Base-by-base conservation (phyloP, 2,113 vertebrate genomes). In the Propithecus coquereli region DNA sequence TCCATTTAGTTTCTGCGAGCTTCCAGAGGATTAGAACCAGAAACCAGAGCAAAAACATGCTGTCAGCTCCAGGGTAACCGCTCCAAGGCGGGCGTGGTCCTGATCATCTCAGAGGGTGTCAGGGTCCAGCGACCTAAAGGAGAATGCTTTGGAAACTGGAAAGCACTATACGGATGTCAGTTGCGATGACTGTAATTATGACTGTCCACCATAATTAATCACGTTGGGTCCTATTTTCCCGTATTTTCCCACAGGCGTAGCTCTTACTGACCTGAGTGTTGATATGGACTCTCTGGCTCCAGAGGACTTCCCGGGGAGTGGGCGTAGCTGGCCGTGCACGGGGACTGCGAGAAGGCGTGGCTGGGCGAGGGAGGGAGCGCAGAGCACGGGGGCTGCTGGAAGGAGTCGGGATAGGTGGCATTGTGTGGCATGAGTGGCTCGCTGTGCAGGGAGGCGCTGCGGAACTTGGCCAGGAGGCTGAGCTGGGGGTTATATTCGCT, bases 401-500 rank as follows among this genome's bases (percentile, higher is more conserved):
- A 99, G 66, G 99, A 99, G 90, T 99, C 99, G 0, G 99, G 99
- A 80, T 99, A 99, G 77, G 99, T 99, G 98, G 99, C 99, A 12
- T 99, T 99, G 98, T 99, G 99, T 0, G 99, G 99, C 99, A 99
- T 99, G 95, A 99, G 99, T 0, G 99, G 99, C 97, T 99, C 99
- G 0, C 98, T 99, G 98, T 99, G 99, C 52, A 99, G 98, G 27
- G 99, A 99, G 83, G 99, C 98, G 22, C 99, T 99, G 87, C 99
- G 98, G 98, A 99, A 99, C 98, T 99, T 99, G 91, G 99, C 99
- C 34, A 99, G 98, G 14, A 99, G 98, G 97, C 99, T 99, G 98
- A 99, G 99, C 95, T 99, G 99, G n/a, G 99, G 99, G 98, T 99
- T 99, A 94, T 99, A 99, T 97, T 99, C 99, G 0, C 99, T 99